Evolutionary conservation across 2,888 invertebrate species (phyloP).

Genomic region (Zelleria hepariella): DNA sequence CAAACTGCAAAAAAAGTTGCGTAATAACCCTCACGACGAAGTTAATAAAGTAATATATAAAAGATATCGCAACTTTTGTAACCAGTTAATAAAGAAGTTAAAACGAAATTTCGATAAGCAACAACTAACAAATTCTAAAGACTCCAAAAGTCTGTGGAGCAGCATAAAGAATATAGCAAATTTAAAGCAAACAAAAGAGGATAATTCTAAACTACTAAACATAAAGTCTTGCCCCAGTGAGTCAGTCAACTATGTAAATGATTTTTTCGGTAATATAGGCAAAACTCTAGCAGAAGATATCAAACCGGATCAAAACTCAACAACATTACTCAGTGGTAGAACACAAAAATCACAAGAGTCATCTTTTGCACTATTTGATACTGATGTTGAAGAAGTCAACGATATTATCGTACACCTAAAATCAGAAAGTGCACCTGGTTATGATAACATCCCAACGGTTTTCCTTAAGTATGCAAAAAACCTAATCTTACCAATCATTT

Average conservation of each 20-base stretch:
- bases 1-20: slow-evolving; percentile 8
- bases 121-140: neutral
- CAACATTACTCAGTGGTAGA: neutral
- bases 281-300: neutral
- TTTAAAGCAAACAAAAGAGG: neutral
- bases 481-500: no score
- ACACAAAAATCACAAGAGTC: neutral
- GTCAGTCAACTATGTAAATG: neutral
- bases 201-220: neutral
- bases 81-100: slow-evolving; percentile 11
- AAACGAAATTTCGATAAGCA: slow-evolving; percentile 12
- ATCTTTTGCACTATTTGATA: neutral
- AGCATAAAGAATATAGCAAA: neutral
- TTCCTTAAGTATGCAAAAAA: no score
- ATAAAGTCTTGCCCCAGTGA: neutral
- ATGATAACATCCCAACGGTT: no score
- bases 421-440: neutral
- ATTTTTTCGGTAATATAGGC: neutral
- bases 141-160: neutral
- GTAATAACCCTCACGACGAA: slow-evolving; percentile 6
- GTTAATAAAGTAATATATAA: slow-evolving; percentile 6
- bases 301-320: neutral
- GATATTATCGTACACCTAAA: neutral
- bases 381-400: neutral
- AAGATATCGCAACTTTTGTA: slow-evolving; percentile 13